These are phyloP conservation scores for Pseudotriccus pelzelni DNA, from an alignment of 2,797 vertebrate species.

Conservation along the genomic window DNA sequence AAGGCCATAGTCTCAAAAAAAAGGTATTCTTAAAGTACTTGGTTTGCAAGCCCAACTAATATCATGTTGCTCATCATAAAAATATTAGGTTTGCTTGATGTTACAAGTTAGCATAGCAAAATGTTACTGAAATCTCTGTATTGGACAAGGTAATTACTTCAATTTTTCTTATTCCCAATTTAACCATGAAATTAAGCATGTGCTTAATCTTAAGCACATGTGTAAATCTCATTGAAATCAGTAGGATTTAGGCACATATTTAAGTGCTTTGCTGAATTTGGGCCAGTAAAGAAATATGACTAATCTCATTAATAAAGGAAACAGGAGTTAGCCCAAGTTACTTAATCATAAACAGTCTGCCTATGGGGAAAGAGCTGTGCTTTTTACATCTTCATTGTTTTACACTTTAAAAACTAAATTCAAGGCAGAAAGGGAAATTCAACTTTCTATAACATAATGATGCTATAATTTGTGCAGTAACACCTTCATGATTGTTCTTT, in stretches of 20 bases:
- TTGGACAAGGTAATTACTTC: background rate
- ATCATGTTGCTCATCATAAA: background rate
- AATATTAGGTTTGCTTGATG: background rate
- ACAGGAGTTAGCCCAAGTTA: background rate
- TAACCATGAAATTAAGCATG: background rate
- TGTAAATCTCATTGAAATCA: background rate
- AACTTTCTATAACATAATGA: background rate
- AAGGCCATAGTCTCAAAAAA: background rate
- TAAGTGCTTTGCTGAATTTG: constrained; percentile 26
- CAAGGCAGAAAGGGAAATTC: background rate
- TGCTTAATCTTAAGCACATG: constrained; percentile 12
- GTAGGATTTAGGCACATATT: constrained; percentile 16
- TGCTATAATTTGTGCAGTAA: background rate
- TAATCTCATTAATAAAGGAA: constrained; percentile 22
- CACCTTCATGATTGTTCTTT: background rate
- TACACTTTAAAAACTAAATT: background rate
- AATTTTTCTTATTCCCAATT: background rate
- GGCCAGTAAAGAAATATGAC: constrained; percentile 26
- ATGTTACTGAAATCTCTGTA: background rate
- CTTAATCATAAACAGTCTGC: background rate
- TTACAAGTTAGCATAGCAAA: background rate
- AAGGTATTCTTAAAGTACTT: background rate
- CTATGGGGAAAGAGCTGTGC: background rate
- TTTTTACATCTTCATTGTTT: background rate
- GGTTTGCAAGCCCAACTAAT: background rate